These are phyloP conservation scores for Nomada ruficornis DNA, from an alignment of 2,888 invertebrate genomes.

Conservation along the genomic window DNA sequence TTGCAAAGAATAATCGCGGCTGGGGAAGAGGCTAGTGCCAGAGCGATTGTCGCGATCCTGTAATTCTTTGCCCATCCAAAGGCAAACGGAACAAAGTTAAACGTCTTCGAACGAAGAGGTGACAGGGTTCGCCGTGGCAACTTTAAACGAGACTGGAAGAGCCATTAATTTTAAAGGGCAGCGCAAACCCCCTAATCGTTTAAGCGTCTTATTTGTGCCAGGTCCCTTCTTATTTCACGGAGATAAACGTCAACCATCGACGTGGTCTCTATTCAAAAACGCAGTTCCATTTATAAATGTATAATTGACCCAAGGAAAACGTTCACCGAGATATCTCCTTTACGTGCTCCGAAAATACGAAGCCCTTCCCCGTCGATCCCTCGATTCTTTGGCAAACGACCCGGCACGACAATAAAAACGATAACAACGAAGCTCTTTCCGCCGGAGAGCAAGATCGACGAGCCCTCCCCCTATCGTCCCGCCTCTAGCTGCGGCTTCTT, in stretches of 20 bases:
- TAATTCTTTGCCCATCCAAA: background rate
- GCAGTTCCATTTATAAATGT: background rate
- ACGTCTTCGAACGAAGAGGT: background rate
- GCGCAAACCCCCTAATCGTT: constrained; percentile 9
- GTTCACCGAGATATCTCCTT: background rate
- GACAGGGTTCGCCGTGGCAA: background rate
- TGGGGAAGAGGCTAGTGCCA: background rate
- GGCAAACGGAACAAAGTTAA: background rate
- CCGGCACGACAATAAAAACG: constrained; percentile 24
- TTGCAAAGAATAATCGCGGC: background rate
- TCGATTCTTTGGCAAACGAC: constrained; percentile 19
- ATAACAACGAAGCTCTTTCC: constrained; percentile 22
- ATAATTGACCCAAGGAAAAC: background rate
- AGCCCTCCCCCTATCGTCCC: constrained; percentile 29
- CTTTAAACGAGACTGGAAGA: background rate
- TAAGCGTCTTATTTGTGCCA: background rate
- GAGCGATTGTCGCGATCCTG: background rate
- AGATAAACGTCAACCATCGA: background rate
- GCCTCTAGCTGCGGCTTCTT: constrained; percentile 47
- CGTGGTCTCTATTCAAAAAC: too few species aligned
- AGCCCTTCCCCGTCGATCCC: background rate
- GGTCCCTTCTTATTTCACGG: too few species aligned
- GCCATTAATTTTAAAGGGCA: constrained; percentile 23
- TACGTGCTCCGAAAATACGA: background rate
- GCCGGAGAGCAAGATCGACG: constrained; percentile 8